Conservation (phyloP, 2,888 invertebrate species). For the Trachelus troglodyta region DNA sequence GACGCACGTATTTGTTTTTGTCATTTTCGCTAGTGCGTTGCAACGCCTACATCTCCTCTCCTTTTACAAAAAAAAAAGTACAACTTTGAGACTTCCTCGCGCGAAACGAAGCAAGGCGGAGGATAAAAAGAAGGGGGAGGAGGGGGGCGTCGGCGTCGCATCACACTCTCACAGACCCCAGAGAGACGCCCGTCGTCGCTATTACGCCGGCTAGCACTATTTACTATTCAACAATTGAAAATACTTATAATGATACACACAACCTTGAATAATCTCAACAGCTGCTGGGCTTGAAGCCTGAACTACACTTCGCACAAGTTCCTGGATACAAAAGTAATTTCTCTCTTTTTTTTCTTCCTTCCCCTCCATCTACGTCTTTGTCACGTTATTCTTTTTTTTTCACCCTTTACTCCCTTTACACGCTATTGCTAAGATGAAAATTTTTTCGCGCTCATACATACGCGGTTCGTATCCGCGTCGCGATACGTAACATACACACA, state of each 20-base stretch:
- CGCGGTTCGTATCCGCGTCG: neutral
- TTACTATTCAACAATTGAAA: conserved; percentile 65
- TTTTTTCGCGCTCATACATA: neutral
- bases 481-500: neutral
- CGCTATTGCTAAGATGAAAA: neutral
- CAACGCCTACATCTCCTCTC: neutral
- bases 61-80: neutral
- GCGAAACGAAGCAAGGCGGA: neutral
- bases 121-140: neutral
- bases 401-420: conserved; percentile 2
- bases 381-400: conserved; percentile 10
- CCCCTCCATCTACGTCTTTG: neutral
- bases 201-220: conserved; percentile 51
- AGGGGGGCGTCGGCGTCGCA: neutral
- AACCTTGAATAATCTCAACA: conserved; percentile 67
- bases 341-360: conserved; percentile 6
- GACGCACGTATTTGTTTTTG: neutral
- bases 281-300: conserved; percentile 60
- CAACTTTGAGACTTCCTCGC: neutral
- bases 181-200: neutral
- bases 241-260: conserved; percentile 66
- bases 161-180: neutral
- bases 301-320: conserved; percentile 53
- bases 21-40: neutral
- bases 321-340: conserved; percentile 56